These are phyloP conservation scores for Ormyrus thymus DNA, from an alignment of 2,888 invertebrate species.

Conservation along the genomic window DNA sequence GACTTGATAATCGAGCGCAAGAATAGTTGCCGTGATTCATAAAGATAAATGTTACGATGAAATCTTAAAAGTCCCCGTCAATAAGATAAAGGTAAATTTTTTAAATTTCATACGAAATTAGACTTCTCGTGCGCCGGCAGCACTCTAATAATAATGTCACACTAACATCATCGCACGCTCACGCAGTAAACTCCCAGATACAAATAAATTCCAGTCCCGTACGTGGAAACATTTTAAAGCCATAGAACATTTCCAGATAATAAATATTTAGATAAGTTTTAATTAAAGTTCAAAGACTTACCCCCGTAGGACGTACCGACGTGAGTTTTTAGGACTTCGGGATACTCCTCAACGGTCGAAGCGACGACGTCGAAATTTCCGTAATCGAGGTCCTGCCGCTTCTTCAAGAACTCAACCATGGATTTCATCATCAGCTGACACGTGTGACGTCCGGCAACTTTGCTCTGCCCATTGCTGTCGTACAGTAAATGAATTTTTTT, in stretches of 20 bases:
- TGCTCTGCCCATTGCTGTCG: slow-evolving; percentile 82
- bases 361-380: slow-evolving; percentile 80
- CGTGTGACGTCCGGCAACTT: slow-evolving; percentile 82
- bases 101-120: no score
- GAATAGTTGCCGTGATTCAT: no score
- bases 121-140: no score
- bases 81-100: no score
- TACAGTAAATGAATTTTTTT: slow-evolving; percentile 84
- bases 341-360: slow-evolving; percentile 64
- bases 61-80: no score
- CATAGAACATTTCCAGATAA: neutral
- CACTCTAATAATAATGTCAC: no score
- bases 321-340: slow-evolving; percentile 72
- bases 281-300: slow-evolving; percentile 74
- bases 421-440: slow-evolving; percentile 87
- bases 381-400: slow-evolving; percentile 74
- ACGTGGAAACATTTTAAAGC: no score
- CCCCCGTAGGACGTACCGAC: slow-evolving; percentile 78
- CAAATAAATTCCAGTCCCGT: no score
- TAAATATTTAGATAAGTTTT: neutral
- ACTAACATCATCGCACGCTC: no score
- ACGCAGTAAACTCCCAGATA: neutral
- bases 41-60: neutral
- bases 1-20: no score
- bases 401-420: slow-evolving; percentile 79